phyloP scores from a whole-genome alignment of 2,888 invertebrate species.

The Cyclophora albipunctata region DNA sequence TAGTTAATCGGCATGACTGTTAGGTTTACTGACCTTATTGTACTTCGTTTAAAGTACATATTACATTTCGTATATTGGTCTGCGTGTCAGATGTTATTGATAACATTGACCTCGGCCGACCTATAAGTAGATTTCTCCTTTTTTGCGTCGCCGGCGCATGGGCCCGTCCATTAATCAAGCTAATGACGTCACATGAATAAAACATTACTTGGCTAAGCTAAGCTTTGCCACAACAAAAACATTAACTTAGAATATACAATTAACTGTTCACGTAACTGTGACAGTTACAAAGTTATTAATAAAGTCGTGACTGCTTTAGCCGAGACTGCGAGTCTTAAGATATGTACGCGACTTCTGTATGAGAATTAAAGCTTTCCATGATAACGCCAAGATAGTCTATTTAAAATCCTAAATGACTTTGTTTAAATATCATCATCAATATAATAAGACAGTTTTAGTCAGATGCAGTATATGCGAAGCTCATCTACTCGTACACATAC shows the following conservation, averaged over 20 bases:
- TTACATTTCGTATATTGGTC: slow-evolving; percentile 20
- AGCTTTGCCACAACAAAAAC: slow-evolving; percentile 20
- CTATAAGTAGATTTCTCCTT: slow-evolving; percentile 34
- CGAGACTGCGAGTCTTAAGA: too few species aligned
- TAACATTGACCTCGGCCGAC: slow-evolving; percentile 33
- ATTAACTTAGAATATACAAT: slow-evolving; percentile 18
- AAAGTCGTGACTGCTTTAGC: slow-evolving; percentile 2
- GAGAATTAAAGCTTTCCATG: too few species aligned
- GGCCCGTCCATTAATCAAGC: slow-evolving; percentile 32
- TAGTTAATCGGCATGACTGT: slow-evolving; percentile 22
- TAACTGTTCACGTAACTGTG: slow-evolving; percentile 8
- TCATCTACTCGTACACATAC: too few species aligned
- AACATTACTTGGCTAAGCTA: slow-evolving; percentile 19
- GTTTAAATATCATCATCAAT: too few species aligned
- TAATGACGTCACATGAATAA: slow-evolving; percentile 37
- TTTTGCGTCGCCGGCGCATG: slow-evolving; percentile 27
- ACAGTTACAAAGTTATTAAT: slow-evolving; percentile 3
- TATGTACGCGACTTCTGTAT: too few species aligned
- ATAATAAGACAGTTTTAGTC: too few species aligned
- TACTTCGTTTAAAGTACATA: slow-evolving; percentile 14
- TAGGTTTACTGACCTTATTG: slow-evolving; percentile 24
- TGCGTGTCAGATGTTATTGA: slow-evolving; percentile 36
- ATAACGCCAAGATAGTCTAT: too few species aligned
- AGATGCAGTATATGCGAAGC: too few species aligned
- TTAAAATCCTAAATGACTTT: too few species aligned